A percentile compares a stretch with the other conserved stretches of the same genome.
Evolutionary conservation across 1,140 invertebrate genomes (phyloP).

Genomic region (Dreissena rostriformis): DNA sequence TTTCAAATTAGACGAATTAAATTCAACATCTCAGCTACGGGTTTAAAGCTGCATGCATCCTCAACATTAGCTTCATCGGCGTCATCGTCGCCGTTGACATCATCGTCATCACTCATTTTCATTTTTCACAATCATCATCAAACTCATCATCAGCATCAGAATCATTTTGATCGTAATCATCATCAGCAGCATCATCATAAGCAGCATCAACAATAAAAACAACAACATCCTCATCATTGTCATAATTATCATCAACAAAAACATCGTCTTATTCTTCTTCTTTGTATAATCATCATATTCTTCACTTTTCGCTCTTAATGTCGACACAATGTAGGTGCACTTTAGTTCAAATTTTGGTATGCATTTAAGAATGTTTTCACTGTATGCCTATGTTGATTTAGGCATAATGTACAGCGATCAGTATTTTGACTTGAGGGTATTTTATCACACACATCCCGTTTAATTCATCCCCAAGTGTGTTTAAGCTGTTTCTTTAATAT

Average conservation of each 20-base stretch:
- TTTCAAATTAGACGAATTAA: too few species aligned
- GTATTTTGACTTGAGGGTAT: too few species aligned
- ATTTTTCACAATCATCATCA: neutral
- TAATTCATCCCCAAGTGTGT: too few species aligned
- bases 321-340: neutral
- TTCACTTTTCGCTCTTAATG: neutral
- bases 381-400: too few species aligned
- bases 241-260: neutral
- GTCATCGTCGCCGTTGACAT: neutral
- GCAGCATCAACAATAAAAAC: neutral
- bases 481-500: too few species aligned
- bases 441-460: too few species aligned
- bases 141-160: neutral
- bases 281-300: neutral
- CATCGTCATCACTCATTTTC: neutral
- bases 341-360: neutral
- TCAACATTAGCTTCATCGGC: neutral
- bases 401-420: too few species aligned
- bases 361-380: neutral
- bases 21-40: too few species aligned
- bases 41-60: too few species aligned
- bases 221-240: neutral
- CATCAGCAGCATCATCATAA: neutral
- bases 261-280: neutral
- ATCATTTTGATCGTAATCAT: neutral